A percentile compares a stretch with the other conserved stretches of the same genome.
Evolutionary conservation across 2,113 vertebrate genomes (phyloP).

Genomic region (Percina caprodes): DNA sequence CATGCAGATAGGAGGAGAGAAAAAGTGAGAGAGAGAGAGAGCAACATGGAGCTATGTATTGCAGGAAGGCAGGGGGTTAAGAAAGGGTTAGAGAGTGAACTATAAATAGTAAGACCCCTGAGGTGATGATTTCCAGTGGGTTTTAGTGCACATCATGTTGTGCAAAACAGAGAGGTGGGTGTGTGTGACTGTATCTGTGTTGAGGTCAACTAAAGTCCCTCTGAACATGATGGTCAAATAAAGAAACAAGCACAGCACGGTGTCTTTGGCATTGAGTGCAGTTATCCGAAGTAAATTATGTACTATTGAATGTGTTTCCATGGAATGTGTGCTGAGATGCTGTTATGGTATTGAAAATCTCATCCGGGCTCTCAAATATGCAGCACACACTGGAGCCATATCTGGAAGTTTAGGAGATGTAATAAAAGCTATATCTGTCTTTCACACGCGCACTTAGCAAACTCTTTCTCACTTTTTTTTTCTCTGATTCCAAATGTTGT

Average conservation of each 20-base stretch:
- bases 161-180: slow-evolving; percentile 17
- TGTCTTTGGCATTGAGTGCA: slow-evolving; percentile 17
- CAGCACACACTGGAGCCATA: neutral
- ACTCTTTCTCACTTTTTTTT: slow-evolving; percentile 1
- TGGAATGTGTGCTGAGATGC: neutral
- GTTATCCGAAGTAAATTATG: slow-evolving; percentile 16
- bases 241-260: neutral
- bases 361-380: slow-evolving; percentile 12
- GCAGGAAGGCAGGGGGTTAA: slow-evolving; percentile 27
- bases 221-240: slow-evolving; percentile 15
- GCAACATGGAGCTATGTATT: slow-evolving; percentile 21
- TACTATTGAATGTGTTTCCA: slow-evolving; percentile 7
- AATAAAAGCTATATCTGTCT: slow-evolving; percentile 10
- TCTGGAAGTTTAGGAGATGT: slow-evolving; percentile 14
- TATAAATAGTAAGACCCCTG: slow-evolving; percentile 67
- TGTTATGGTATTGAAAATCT: slow-evolving; percentile 22
- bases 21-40: neutral
- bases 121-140: slow-evolving; percentile 58
- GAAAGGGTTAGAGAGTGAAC: slow-evolving; percentile 45
- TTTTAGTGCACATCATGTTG: slow-evolving; percentile 32
- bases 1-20: slow-evolving; percentile 43
- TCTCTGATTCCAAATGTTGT: slow-evolving; percentile 39
- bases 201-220: slow-evolving; percentile 28
- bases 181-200: neutral
- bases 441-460: slow-evolving; percentile 4